Evolutionary conservation across 2,888 invertebrate species (phyloP).

Genomic region (Aporophyla lueneburgensis): DNA sequence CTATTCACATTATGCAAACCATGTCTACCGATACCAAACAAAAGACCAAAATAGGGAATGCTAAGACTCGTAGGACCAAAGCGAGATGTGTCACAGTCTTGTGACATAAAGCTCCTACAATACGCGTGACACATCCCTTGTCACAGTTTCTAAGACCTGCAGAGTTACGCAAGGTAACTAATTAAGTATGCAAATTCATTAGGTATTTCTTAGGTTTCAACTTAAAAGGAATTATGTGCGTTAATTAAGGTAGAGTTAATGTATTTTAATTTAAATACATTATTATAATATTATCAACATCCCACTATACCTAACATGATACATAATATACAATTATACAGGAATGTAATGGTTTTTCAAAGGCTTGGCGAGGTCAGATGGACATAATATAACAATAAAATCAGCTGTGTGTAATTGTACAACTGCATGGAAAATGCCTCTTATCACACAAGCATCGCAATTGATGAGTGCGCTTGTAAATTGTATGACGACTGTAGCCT

Average conservation of each 20-base stretch:
- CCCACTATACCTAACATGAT: conserved; percentile 4
- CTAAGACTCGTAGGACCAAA: conserved; percentile 65
- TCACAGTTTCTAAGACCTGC: not conserved
- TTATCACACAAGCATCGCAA: conserved; percentile 5
- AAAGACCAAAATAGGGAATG: conserved; percentile 55
- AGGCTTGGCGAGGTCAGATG: conserved; percentile 28
- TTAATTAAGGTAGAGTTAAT: conserved; percentile 40
- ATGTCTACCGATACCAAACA: conserved; percentile 22
- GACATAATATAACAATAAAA: conserved; percentile 35
- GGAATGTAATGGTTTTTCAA: conserved; percentile 39
- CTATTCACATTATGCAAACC: conserved; percentile 44
- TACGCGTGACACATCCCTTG: conserved; percentile 25
- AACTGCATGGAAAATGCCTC: conserved; percentile 20
- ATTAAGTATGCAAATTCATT: conserved; percentile 71
- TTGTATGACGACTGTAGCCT: not conserved
- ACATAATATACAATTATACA: conserved; percentile 11
- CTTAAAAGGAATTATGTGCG: conserved; percentile 54
- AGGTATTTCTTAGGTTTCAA: conserved; percentile 49
- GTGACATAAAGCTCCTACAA: conserved; percentile 1
- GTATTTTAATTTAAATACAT: conserved; percentile 51
- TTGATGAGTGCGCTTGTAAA: not conserved
- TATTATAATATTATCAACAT: conserved; percentile 14
- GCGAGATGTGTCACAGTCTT: not conserved
- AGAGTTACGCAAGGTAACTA: conserved; percentile 62
- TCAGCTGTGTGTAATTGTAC: conserved; percentile 18